Evolutionary conservation across 1,140 invertebrate species (phyloP).

Genomic region (Drosophila nebulosa): DNA sequence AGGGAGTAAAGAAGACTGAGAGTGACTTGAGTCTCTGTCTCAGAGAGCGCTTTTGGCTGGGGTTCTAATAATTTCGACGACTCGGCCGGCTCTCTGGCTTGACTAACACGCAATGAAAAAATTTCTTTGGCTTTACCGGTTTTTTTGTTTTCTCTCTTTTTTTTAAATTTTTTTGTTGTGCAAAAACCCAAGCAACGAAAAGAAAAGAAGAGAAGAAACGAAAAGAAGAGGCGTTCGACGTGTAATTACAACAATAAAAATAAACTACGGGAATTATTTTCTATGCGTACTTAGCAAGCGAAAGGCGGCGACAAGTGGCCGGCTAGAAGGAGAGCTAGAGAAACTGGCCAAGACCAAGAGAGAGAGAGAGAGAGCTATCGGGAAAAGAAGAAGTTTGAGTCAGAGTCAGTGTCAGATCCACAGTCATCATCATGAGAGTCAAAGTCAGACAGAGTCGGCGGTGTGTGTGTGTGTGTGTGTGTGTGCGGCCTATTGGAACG

Average conservation of each 20-base stretch:
- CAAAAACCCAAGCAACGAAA: slow-evolving; percentile 22
- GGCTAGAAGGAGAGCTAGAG: not conserved
- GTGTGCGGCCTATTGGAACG: slow-evolving; percentile 74
- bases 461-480: not conserved
- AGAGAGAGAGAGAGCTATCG: not conserved
- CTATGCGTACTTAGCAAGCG: slow-evolving; percentile 63
- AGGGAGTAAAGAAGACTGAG: not conserved
- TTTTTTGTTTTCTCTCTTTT: slow-evolving; percentile 20
- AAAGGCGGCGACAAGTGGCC: slow-evolving; percentile 58
- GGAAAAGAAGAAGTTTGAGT: not conserved
- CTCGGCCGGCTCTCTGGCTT: slow-evolving; percentile 27
- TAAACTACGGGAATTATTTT: slow-evolving; percentile 74
- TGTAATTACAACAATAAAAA: slow-evolving; percentile 79
- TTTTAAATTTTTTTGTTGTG: slow-evolving; percentile 25
- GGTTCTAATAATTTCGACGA: slow-evolving; percentile 26
- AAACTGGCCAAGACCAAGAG: not conserved
- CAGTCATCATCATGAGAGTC: not conserved
- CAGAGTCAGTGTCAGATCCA: slow-evolving; percentile 3
- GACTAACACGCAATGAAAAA: slow-evolving; percentile 70
- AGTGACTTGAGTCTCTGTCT: not conserved
- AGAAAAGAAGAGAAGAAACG: slow-evolving; percentile 12
- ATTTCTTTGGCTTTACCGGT: slow-evolving; percentile 73
- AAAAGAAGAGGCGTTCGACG: slow-evolving; percentile 40
- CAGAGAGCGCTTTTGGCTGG: slow-evolving; percentile 3
- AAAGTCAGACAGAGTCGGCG: not conserved